These are phyloP conservation scores for Chelon labrosus DNA, from an alignment of 2,797 vertebrate species.

Conservation along the genomic window DNA sequence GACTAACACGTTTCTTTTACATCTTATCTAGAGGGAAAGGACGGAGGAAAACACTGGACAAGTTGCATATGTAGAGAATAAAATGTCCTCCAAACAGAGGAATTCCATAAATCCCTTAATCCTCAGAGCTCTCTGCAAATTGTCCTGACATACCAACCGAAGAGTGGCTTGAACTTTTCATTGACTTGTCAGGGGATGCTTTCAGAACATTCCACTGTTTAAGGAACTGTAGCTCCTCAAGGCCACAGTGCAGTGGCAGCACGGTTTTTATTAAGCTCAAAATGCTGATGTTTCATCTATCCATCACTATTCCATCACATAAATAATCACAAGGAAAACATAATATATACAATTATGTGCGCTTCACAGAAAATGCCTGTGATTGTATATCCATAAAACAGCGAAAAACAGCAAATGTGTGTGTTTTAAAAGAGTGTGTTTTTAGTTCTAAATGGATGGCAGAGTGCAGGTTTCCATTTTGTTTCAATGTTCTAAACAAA, in stretches of 20 bases:
- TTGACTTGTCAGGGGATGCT: constrained; percentile 1
- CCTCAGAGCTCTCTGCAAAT: constrained; percentile 16
- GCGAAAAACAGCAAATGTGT: too few relatives aligned
- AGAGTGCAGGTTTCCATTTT: too few relatives aligned
- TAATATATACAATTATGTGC: background rate
- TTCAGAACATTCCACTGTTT: constrained; percentile 22
- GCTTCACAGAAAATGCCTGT: too few relatives aligned
- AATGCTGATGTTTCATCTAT: background rate
- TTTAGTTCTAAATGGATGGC: too few relatives aligned
- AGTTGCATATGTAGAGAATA: background rate
- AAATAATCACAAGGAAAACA: background rate
- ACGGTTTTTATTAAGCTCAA: background rate
- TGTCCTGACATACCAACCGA: constrained; percentile 37
- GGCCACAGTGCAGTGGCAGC: background rate
- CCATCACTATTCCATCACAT: background rate
- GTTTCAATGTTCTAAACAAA: too few relatives aligned
- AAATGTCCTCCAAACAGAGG: background rate
- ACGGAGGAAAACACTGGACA: background rate
- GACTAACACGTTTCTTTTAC: background rate
- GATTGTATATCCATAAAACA: too few relatives aligned
- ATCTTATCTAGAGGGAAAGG: background rate
- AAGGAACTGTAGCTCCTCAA: background rate
- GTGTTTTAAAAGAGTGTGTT: too few relatives aligned
- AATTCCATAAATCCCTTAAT: constrained; percentile 12
- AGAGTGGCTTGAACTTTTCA: background rate